phyloP scores from a whole-genome alignment of 2,113 vertebrate species.

The Corynorhinus townsendii region DNA sequence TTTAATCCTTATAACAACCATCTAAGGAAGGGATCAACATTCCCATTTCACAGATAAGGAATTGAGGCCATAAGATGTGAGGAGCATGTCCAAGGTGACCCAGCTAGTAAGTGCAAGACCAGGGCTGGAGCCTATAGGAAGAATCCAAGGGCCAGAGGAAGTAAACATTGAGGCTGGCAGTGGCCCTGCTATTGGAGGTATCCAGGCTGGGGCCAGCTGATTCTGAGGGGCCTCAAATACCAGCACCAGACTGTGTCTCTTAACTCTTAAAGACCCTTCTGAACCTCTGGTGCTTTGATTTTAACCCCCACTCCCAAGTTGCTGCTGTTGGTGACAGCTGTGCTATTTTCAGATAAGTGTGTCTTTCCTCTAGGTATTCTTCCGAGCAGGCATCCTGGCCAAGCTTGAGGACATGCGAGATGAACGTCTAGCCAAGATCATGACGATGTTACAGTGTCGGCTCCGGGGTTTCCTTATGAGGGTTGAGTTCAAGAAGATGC shows the following conservation, averaged over 20 bases:
- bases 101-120: neutral
- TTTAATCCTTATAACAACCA: neutral
- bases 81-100: neutral
- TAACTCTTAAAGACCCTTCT: neutral
- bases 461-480: slow-evolving; percentile 80
- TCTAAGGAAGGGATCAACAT: neutral
- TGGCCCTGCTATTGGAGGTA: neutral
- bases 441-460: slow-evolving; percentile 74
- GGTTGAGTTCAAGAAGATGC: slow-evolving; percentile 76
- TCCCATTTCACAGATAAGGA: neutral
- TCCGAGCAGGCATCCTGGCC: slow-evolving; percentile 78
- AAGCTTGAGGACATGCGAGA: slow-evolving; percentile 80
- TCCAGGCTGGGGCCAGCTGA: neutral
- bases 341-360: neutral
- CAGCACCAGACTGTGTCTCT: neutral
- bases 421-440: slow-evolving; percentile 75
- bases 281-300: neutral
- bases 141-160: neutral
- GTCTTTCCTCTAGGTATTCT: slow-evolving; percentile 74
- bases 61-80: neutral
- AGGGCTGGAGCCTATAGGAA: neutral
- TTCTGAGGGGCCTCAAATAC: neutral
- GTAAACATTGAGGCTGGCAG: accelerated
- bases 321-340: neutral
- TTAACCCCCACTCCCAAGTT: neutral